Percentiles rank a stretch among this genome's conserved stretches.
Evolutionary conservation across 2,888 invertebrate genomes (phyloP).

Genomic region (Metalampra italica): DNA sequence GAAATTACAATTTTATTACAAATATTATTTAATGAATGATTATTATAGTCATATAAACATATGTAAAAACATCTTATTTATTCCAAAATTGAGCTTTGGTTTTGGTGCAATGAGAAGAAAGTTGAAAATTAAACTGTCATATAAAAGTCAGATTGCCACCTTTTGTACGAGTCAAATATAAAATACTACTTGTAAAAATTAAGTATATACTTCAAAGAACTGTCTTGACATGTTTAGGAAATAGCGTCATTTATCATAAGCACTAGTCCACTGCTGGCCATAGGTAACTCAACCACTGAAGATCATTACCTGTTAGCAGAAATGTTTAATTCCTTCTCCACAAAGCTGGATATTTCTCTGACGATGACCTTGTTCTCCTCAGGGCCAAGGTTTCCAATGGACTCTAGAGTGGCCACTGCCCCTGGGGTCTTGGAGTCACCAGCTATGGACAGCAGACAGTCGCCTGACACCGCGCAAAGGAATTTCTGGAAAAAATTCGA

Average conservation of each 20-base stretch:
- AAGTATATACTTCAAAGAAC: too few relatives aligned
- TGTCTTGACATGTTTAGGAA: too few relatives aligned
- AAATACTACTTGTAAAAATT: too few relatives aligned
- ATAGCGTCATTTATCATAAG: too few relatives aligned
- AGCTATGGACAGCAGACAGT: conserved; percentile 28
- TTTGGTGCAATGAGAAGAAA: too few relatives aligned
- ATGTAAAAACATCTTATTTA: neutral
- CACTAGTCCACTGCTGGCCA: too few relatives aligned
- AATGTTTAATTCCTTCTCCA: conserved; percentile 48
- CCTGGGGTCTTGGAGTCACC: conserved; percentile 23
- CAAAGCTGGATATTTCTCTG: conserved; percentile 37
- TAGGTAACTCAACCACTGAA: too few relatives aligned
- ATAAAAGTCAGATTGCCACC: too few relatives aligned
- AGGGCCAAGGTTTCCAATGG: conserved; percentile 40
- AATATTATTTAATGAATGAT: neutral
- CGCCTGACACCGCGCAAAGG: conserved; percentile 30
- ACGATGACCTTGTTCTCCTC: conserved; percentile 40
- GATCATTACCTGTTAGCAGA: conserved; percentile 36
- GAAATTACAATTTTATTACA: conserved; percentile 25
- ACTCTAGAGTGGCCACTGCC: conserved; percentile 40
- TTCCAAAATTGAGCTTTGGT: too few relatives aligned
- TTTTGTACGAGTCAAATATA: neutral
- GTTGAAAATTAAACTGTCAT: too few relatives aligned
- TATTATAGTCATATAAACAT: neutral
- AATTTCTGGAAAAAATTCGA: conserved; percentile 34